These are phyloP conservation scores for Drosophila equinoxialis DNA, from an alignment of 1,140 invertebrate genomes.

Conservation along the genomic window DNA sequence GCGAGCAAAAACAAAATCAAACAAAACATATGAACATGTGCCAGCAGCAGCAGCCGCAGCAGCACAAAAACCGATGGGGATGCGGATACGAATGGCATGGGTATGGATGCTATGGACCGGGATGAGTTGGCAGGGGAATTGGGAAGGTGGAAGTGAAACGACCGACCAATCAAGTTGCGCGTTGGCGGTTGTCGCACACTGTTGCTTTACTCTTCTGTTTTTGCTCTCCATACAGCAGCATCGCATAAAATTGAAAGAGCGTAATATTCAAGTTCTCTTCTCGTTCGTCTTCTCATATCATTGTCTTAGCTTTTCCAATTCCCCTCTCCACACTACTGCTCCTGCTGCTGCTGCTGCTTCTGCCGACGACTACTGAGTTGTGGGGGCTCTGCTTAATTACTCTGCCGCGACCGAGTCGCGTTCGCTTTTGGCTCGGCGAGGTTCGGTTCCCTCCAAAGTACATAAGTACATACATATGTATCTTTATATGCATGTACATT, in stretches of 20 bases:
- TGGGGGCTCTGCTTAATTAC: constrained; percentile 49
- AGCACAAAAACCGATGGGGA: constrained; percentile 22
- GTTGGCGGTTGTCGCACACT: constrained; percentile 49
- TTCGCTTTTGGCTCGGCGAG: constrained; percentile 9
- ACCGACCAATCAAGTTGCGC: constrained; percentile 70
- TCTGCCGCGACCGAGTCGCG: constrained; percentile 10
- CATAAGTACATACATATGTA: constrained; percentile 2
- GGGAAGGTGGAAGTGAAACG: constrained; percentile 34
- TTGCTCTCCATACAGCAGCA: constrained; percentile 34
- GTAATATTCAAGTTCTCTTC: constrained; percentile 37
- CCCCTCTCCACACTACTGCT: neutral
- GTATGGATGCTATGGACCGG: neutral
- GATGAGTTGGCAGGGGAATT: constrained; percentile 2
- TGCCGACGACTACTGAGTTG: neutral
- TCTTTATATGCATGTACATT: neutral
- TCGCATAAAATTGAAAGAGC: constrained; percentile 48
- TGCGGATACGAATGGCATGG: constrained; percentile 4
- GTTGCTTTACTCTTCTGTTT: constrained; percentile 62
- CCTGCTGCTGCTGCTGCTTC: too few species aligned
- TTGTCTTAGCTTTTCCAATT: constrained; percentile 32
- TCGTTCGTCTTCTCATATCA: constrained; percentile 21
- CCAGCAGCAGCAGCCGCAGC: constrained; percentile 23
- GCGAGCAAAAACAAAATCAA: constrained; percentile 36
- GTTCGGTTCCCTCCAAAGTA: constrained; percentile 35
- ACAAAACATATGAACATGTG: constrained; percentile 45